These are phyloP conservation scores for Drosophila pectinifera DNA, from an alignment of 1,140 invertebrate species.

Conservation along the genomic window DNA sequence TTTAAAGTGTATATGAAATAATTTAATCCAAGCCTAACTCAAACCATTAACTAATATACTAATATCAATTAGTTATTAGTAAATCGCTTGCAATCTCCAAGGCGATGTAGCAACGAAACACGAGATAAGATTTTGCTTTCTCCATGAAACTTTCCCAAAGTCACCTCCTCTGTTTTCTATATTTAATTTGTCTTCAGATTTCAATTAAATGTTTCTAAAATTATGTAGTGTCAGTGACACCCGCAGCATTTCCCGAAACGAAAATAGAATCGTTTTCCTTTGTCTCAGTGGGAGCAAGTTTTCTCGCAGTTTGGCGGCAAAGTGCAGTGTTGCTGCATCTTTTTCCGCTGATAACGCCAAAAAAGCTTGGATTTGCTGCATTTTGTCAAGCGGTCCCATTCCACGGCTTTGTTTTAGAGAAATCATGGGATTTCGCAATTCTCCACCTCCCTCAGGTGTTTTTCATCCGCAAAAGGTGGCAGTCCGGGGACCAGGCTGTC, in stretches of 20 bases:
- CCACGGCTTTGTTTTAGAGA: background rate
- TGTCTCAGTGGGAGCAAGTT: slow-evolving; percentile 18
- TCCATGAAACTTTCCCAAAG: slow-evolving; percentile 21
- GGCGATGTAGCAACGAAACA: slow-evolving; percentile 4
- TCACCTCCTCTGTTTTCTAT: slow-evolving; percentile 16
- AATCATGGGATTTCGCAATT: background rate
- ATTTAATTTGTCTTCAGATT: slow-evolving; percentile 42
- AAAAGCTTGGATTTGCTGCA: background rate
- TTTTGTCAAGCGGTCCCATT: background rate
- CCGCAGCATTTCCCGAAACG: slow-evolving; percentile 32
- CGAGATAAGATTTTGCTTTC: slow-evolving; percentile 15
- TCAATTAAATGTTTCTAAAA: slow-evolving; percentile 44
- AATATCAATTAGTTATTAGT: background rate
- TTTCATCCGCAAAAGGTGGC: background rate
- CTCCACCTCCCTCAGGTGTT: background rate
- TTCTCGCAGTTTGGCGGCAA: slow-evolving; percentile 18
- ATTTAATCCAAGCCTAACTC: background rate
- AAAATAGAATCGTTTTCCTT: slow-evolving; percentile 21
- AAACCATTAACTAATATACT: too few species aligned
- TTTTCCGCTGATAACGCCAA: background rate
- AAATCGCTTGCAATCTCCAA: background rate
- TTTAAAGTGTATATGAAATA: background rate
- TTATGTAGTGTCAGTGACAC: slow-evolving; percentile 47
- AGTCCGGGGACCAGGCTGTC: too few species aligned
- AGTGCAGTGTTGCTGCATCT: slow-evolving; percentile 6